A percentile compares a stretch with the other conserved stretches of the same genome.
Evolutionary conservation across 53 echinoderm and acorn worm species (phyloP).

Genomic region (Actinopyga echinites): DNA sequence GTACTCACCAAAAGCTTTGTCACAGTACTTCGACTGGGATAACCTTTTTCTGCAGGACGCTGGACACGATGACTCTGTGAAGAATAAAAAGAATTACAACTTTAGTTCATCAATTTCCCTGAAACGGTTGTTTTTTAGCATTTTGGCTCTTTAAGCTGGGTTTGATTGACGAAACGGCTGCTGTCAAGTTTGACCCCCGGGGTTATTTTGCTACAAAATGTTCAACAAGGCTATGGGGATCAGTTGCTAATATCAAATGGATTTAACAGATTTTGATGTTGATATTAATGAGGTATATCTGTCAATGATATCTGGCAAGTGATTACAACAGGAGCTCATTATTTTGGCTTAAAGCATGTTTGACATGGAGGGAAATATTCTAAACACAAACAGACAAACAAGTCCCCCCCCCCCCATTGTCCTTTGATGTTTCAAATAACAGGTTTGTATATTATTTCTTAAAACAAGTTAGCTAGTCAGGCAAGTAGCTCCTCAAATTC

Average conservation of each 20-base stretch:
- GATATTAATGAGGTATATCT: background rate
- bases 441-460: too few relatives aligned
- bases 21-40: constrained; percentile 18
- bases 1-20: constrained; percentile 17
- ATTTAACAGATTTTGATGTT: constrained; percentile 4
- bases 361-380: background rate
- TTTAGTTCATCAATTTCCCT: background rate
- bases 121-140: constrained; percentile 7
- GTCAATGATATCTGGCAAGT: background rate
- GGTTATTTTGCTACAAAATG: constrained; percentile 28
- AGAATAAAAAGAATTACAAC: background rate
- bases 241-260: constrained; percentile 1
- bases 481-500: too few relatives aligned
- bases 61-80: constrained; percentile 1
- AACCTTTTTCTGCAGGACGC: background rate
- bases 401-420: too few relatives aligned
- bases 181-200: background rate
- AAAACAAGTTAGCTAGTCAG: too few relatives aligned
- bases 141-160: background rate
- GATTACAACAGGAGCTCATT: too few relatives aligned
- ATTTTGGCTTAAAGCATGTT: background rate
- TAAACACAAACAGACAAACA: too few relatives aligned
- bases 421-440: too few relatives aligned
- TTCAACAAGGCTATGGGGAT: background rate
- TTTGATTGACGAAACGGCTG: background rate